phyloP scores from a whole-genome alignment of 1,140 invertebrate species.

The Chrysomallon squamiferum region DNA sequence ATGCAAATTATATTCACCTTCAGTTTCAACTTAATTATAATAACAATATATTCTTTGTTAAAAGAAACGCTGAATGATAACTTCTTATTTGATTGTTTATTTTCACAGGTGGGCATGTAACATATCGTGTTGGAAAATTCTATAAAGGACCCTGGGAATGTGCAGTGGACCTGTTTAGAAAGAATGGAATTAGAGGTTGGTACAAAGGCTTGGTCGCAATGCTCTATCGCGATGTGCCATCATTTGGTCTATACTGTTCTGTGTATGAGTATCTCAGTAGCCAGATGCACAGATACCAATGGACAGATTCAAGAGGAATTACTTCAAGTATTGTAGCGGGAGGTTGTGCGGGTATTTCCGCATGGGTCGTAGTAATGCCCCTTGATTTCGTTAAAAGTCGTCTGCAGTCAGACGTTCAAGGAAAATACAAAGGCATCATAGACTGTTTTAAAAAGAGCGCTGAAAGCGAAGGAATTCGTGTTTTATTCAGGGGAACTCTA shows the following conservation, averaged over 20 bases:
- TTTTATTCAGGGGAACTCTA: slow-evolving; percentile 46
- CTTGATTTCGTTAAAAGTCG: slow-evolving; percentile 61
- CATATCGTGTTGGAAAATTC: neutral
- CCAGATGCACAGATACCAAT: neutral
- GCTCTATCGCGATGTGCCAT: slow-evolving; percentile 16
- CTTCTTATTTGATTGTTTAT: too few relatives aligned
- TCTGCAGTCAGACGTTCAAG: slow-evolving; percentile 41
- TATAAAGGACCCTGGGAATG: slow-evolving; percentile 14
- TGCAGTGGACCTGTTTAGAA: neutral
- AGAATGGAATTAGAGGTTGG: neutral
- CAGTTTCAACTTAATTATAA: too few relatives aligned
- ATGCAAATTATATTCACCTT: too few relatives aligned
- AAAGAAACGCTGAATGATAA: too few relatives aligned
- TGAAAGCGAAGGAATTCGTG: slow-evolving; percentile 29
- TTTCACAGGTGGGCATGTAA: too few relatives aligned
- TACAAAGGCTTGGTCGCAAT: slow-evolving; percentile 2
- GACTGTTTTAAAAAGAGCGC: slow-evolving; percentile 34
- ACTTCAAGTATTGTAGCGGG: slow-evolving; percentile 63
- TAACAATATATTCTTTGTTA: too few relatives aligned
- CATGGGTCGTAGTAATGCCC: slow-evolving; percentile 56
- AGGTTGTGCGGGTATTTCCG: slow-evolving; percentile 66
- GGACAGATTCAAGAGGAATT: slow-evolving; percentile 12
- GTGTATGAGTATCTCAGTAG: slow-evolving; percentile 11
- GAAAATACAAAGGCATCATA: slow-evolving; percentile 18
- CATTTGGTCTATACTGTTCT: slow-evolving; percentile 22